These are phyloP conservation scores for Stictocephala bisonia DNA, from an alignment of 2,888 invertebrate species.

Conservation along the genomic window DNA sequence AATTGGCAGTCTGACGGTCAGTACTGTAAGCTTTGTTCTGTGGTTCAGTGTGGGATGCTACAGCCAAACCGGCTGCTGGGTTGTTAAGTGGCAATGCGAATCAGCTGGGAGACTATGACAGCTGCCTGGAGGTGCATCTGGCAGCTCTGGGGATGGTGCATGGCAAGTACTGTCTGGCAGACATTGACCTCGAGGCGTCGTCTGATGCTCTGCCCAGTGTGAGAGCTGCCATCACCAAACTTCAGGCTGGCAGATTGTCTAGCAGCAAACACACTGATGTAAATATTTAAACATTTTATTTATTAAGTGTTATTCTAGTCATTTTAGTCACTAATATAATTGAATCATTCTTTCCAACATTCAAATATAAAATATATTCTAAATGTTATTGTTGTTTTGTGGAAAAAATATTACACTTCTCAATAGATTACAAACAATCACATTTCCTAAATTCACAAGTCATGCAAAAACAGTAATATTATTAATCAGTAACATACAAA, in stretches of 20 bases:
- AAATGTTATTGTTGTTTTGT: no score
- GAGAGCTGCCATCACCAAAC: background rate
- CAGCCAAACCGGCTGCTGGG: conserved; percentile 39
- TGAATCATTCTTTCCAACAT: no score
- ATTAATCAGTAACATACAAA: no score
- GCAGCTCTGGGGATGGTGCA: conserved; percentile 1
- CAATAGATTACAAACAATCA: no score
- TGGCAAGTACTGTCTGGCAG: conserved; percentile 38
- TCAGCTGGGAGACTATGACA: conserved; percentile 44
- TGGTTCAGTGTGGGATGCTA: conserved; percentile 43
- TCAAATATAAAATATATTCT: no score
- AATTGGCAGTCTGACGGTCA: background rate
- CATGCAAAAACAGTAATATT: no score
- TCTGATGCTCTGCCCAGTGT: background rate
- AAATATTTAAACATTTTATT: conserved; percentile 2
- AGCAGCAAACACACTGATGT: conserved; percentile 43
- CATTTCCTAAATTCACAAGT: no score
- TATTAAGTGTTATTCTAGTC: no score
- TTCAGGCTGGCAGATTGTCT: conserved; percentile 21
- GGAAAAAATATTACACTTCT: no score
- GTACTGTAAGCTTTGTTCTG: background rate
- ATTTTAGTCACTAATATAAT: no score
- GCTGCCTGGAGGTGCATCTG: conserved; percentile 27
- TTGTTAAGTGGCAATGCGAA: conserved; percentile 38
- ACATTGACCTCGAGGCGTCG: conserved; percentile 14